Conservation (phyloP, 2,113 vertebrate genomes). For the Alethe castanea region DNA sequence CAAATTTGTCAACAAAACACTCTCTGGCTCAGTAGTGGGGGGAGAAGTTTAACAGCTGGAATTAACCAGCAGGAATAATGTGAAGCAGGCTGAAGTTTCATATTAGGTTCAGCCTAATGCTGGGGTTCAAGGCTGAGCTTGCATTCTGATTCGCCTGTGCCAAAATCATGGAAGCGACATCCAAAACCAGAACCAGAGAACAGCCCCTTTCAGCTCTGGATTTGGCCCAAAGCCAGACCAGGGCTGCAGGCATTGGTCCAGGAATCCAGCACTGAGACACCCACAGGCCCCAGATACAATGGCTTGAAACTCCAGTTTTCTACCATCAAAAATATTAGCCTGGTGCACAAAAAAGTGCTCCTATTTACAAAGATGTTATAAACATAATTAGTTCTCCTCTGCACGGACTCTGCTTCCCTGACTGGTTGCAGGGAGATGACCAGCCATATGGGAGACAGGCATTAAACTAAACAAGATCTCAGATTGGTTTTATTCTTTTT, state of each 20-base stretch:
- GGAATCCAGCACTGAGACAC: not conserved
- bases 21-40: not conserved
- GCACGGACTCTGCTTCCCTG: not conserved
- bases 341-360: not conserved
- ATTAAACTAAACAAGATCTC: not conserved
- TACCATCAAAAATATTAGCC: not conserved
- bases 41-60: conserved; percentile 42
- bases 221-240: conserved; percentile 41
- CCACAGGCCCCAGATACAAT: not conserved
- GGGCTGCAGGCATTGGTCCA: not conserved
- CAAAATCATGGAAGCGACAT: conserved; percentile 1
- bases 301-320: not conserved
- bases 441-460: not conserved
- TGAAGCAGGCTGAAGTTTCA: conserved; percentile 30
- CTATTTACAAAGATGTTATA: not conserved
- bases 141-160: not conserved
- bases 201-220: conserved; percentile 3
- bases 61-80: conserved; percentile 47
- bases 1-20: conserved; percentile 61
- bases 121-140: conserved; percentile 31
- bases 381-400: not conserved
- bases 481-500: not conserved
- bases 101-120: conserved; percentile 52
- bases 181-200: conserved; percentile 43
- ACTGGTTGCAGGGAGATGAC: not conserved